Evolutionary conservation across 2,113 vertebrate genomes (phyloP).

Genomic region (Dicaeum eximium): DNA sequence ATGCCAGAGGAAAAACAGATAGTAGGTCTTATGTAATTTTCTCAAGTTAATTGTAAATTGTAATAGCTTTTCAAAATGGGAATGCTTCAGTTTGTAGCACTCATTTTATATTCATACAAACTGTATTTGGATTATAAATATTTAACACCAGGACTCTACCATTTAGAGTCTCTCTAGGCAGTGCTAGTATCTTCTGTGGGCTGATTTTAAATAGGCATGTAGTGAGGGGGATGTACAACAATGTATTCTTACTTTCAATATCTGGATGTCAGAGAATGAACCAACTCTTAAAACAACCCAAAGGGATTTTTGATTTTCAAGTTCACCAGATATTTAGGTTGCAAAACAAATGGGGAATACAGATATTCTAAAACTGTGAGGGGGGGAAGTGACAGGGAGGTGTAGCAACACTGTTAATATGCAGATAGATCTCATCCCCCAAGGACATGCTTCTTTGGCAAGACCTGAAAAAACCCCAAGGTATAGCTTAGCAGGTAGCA

Average conservation of each 20-base stretch:
- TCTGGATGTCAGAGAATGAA: neutral
- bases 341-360: neutral
- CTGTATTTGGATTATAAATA: constrained; percentile 13
- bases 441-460: neutral
- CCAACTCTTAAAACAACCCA: neutral
- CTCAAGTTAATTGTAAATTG: neutral
- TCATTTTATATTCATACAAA: neutral
- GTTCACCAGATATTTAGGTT: neutral
- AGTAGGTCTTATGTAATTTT: neutral
- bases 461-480: neutral
- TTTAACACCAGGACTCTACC: neutral
- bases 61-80: constrained; percentile 4
- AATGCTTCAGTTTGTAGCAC: neutral
- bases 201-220: neutral
- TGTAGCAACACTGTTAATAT: neutral
- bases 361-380: neutral
- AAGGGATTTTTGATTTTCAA: neutral
- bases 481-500: neutral
- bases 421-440: neutral
- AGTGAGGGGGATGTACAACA: neutral
- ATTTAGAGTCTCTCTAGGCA: neutral
- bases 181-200: neutral
- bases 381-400: neutral
- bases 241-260: neutral
- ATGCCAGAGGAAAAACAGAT: neutral